Conservation (phyloP, 2,113 vertebrate species). For the Taurulus bubalis region DNA sequence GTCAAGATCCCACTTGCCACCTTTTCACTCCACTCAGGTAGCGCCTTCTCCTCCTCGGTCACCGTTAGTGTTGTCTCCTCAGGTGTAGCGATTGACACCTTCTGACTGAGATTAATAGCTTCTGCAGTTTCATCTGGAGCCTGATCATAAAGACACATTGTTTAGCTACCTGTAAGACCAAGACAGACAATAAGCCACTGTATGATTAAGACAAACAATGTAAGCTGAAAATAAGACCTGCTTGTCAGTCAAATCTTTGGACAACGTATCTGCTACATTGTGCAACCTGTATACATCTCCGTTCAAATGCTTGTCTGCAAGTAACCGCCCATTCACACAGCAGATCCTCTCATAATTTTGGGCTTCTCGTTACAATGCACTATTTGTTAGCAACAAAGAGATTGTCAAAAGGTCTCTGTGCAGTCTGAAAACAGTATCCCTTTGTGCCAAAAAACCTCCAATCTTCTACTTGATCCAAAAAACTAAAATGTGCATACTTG, state of each 20-base stretch:
- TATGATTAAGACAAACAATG: not conserved
- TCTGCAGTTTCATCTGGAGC: slow-evolving; percentile 85
- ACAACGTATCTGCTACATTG: not conserved
- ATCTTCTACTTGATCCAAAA: slow-evolving; percentile 5
- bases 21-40: slow-evolving; percentile 98
- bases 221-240: slow-evolving; percentile 12
- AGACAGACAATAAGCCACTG: not conserved
- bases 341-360: slow-evolving; percentile 36
- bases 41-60: slow-evolving; percentile 70
- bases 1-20: slow-evolving; percentile 94
- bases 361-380: slow-evolving; percentile 42
- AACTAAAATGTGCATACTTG: slow-evolving; percentile 56
- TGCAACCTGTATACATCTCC: slow-evolving; percentile 28
- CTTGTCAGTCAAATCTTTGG: slow-evolving; percentile 5
- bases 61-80: slow-evolving; percentile 64
- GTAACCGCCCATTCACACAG: slow-evolving; percentile 39
- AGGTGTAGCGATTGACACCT: slow-evolving; percentile 83
- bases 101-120: slow-evolving; percentile 89
- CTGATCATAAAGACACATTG: slow-evolving; percentile 81
- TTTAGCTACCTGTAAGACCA: slow-evolving; percentile 5
- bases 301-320: slow-evolving; percentile 16
- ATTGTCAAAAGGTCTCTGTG: slow-evolving; percentile 10
- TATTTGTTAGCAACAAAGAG: slow-evolving; percentile 51
- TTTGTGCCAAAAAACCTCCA: slow-evolving; percentile 31
- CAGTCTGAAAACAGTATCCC: slow-evolving; percentile 17